Evolutionary conservation across 2,113 vertebrate species (phyloP).

Genomic region (Accipiter cooperii): DNA sequence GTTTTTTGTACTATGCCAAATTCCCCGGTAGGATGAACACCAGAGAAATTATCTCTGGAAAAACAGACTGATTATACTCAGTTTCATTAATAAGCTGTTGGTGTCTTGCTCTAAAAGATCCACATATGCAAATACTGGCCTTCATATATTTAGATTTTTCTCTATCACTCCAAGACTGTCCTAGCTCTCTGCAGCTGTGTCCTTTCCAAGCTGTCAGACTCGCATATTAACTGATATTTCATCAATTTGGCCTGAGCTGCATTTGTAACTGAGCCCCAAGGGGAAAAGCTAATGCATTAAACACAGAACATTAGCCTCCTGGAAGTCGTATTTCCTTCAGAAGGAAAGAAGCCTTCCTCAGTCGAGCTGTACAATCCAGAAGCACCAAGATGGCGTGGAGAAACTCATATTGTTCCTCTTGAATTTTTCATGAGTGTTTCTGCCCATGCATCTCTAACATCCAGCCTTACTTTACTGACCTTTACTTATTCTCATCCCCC

Average conservation of each 20-base stretch:
- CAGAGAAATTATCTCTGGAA: not conserved
- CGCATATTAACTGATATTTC: conserved; percentile 68
- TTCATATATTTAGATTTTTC: conserved; percentile 15
- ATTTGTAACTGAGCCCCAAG: conserved; percentile 61
- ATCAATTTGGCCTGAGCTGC: conserved; percentile 67
- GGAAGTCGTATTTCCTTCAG: conserved; percentile 45
- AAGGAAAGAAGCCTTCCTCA: not conserved
- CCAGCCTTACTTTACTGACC: conserved; percentile 61
- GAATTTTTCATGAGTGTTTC: conserved; percentile 91
- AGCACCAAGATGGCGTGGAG: not conserved
- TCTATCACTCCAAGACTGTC: conserved; percentile 5
- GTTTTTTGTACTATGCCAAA: not conserved
- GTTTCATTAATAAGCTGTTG: not conserved
- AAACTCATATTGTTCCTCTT: conserved; percentile 73
- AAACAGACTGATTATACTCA: not conserved
- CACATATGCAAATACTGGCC: not conserved
- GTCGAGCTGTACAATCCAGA: not conserved
- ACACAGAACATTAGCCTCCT: conserved; percentile 38
- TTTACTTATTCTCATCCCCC: conserved; percentile 66
- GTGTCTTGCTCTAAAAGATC: not conserved
- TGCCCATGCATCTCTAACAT: conserved; percentile 72
- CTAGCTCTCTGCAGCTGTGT: conserved; percentile 61
- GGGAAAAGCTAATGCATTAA: conserved; percentile 55
- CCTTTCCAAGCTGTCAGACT: conserved; percentile 66
- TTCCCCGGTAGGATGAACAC: not conserved